Base-by-base conservation (phyloP, 2,797 vertebrate species). In the Arctocebus calabarensis region DNA sequence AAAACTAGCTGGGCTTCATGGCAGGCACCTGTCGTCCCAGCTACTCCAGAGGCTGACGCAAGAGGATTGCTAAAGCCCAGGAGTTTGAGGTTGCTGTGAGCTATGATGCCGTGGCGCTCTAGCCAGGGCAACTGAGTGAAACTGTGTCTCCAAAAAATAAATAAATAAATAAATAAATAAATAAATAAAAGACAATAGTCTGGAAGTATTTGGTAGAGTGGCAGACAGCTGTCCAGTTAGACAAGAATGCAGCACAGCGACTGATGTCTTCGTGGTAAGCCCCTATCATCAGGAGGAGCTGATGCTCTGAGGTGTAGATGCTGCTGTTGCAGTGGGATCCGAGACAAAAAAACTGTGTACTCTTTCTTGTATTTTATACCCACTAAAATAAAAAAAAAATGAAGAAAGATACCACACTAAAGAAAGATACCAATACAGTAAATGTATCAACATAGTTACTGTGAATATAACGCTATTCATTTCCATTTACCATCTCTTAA, bases 361-460 rank as follows among this genome's bases (percentile, higher is more conserved):
- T 7, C 52, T 83, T 59, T n/a, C 48, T 94, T 71, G 75, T 82
- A 20, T 52, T 88, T 89, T 86, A 48, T 89, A 62, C 73, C 75
- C 19, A 81, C 45, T 84, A 84, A 91, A 85, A n/a, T 84, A 71
- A 85, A 94, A 90, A 94, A 90, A n/a, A 27, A 29, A 66, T 84
- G n/a, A 74, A 90, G 22, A 74, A 96, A 93, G 52, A 59, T 19
- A 34, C 22, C 20, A 29, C 11, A 34, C 7, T 82, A 40, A 43
- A 71, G 85, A 66, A 66, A 66, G 32, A 19, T 27, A 75, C n/a
- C 25, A 74, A 55, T 40, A 62, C 3, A 19, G 10, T 17, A 43
- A 13, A 74, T 29, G 17, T 52, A 68, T 87, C 62, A 71, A 84
- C 77, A 86, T 57, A 78, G 7, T 77, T 29, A 89, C 61, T 82